Evolutionary conservation across 1,140 invertebrate species (phyloP).

Genomic region (Trissolcus basalis): DNA sequence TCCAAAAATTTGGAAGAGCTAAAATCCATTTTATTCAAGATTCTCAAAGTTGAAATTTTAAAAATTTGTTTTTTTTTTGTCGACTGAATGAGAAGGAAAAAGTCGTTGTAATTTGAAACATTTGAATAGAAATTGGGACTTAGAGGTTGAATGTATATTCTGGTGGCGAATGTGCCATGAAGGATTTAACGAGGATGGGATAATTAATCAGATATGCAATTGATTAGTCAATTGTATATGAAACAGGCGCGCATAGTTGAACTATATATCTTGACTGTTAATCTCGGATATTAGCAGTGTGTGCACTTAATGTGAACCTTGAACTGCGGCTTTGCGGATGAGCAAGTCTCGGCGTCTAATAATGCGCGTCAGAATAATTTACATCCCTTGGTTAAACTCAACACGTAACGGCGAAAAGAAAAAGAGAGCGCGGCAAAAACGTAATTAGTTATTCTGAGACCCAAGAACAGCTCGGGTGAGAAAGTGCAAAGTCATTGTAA

Average conservation of each 20-base stretch:
- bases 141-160: background rate
- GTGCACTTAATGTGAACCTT: conserved; percentile 26
- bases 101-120: too few species aligned
- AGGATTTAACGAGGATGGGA: background rate
- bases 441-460: conserved; percentile 50
- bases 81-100: too few species aligned
- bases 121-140: too few species aligned
- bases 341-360: conserved; percentile 9
- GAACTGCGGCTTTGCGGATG: conserved; percentile 8
- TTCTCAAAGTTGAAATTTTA: too few species aligned
- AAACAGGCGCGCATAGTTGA: conserved; percentile 7
- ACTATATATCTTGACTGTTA: conserved; percentile 12
- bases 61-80: too few species aligned
- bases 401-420: background rate
- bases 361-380: conserved; percentile 21
- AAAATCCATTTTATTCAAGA: too few species aligned
- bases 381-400: background rate
- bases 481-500: conserved; percentile 63
- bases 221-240: conserved; percentile 22
- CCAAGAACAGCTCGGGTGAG: conserved; percentile 16
- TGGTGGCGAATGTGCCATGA: background rate
- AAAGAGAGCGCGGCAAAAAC: conserved; percentile 1
- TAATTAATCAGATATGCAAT: conserved; percentile 3
- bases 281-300: conserved; percentile 15
- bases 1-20: too few species aligned